Conservation (phyloP, 2,113 vertebrate genomes). For the Hucho hucho region DNA sequence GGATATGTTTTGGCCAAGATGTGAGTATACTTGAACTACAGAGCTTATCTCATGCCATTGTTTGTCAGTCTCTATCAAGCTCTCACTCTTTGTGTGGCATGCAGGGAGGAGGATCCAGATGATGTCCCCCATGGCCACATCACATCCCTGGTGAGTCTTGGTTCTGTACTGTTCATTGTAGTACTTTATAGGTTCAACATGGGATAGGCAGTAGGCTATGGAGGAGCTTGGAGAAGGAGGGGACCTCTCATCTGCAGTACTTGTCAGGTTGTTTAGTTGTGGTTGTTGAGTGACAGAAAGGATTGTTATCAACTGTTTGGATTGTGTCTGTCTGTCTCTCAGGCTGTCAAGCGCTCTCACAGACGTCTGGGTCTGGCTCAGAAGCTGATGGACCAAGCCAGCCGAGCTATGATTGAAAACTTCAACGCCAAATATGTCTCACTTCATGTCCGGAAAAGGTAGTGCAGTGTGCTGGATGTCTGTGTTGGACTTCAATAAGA, state of each 20-base stretch:
- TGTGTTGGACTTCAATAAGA: no score
- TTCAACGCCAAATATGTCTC: conserved; percentile 92
- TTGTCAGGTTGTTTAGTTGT: no score
- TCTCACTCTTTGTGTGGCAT: background rate
- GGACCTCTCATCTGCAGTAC: background rate
- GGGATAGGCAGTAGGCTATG: background rate
- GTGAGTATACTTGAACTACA: conserved; percentile 69
- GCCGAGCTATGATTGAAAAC: conserved; percentile 90
- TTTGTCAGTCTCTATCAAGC: background rate
- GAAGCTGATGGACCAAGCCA: conserved; percentile 92
- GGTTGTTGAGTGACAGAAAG: no score
- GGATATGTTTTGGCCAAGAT: conserved; percentile 93
- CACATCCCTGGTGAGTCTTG: conserved; percentile 82
- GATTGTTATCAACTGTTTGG: no score
- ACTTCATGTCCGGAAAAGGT: conserved; percentile 93
- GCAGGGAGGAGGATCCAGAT: conserved; percentile 91
- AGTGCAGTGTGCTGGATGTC: background rate
- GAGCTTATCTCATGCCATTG: background rate
- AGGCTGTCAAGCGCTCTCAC: conserved; percentile 90
- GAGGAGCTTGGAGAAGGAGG: background rate
- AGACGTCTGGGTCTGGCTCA: conserved; percentile 87
- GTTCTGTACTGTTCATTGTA: background rate
- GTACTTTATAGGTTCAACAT: background rate
- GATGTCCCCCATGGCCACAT: conserved; percentile 92
- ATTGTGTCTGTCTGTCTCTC: conserved; percentile 5